phyloP scores from a whole-genome alignment of 2,888 invertebrate genomes.

The Rhagophthalmus giganteus region DNA sequence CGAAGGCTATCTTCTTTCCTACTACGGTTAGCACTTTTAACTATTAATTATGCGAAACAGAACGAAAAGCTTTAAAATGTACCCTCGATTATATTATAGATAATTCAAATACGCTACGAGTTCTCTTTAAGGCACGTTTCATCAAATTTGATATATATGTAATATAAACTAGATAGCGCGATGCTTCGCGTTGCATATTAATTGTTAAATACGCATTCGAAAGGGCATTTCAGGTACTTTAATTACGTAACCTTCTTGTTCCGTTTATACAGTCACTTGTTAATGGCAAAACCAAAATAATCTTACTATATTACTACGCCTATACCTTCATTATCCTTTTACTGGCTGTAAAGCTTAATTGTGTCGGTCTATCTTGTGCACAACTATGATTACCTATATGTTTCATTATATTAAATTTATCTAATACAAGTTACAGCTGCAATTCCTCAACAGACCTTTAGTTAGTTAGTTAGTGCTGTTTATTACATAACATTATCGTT shows the following conservation, averaged over 20 bases:
- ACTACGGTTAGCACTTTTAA: no score
- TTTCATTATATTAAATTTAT: neutral
- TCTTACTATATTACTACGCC: constrained; percentile 2
- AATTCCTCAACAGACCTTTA: neutral
- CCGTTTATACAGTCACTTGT: neutral
- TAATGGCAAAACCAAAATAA: constrained; percentile 6
- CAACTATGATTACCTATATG: constrained; percentile 9
- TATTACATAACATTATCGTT: neutral
- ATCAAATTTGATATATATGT: no score
- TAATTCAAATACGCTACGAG: no score
- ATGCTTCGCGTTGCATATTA: no score
- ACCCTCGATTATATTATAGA: no score
- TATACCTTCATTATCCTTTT: constrained; percentile 11
- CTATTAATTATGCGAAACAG: no score
- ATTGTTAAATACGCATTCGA: no score
- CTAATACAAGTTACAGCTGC: neutral
- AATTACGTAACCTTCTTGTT: constrained; percentile 1
- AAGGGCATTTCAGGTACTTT: neutral
- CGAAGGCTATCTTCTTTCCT: no score
- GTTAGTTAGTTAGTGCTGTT: neutral
- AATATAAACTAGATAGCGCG: no score
- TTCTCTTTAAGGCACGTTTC: no score
- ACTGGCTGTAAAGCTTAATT: constrained; percentile 10
- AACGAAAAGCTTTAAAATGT: no score
- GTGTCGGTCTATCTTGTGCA: constrained; percentile 3